Base-by-base conservation (phyloP, 2,797 vertebrate genomes). In the Eulemur rubriventer region DNA sequence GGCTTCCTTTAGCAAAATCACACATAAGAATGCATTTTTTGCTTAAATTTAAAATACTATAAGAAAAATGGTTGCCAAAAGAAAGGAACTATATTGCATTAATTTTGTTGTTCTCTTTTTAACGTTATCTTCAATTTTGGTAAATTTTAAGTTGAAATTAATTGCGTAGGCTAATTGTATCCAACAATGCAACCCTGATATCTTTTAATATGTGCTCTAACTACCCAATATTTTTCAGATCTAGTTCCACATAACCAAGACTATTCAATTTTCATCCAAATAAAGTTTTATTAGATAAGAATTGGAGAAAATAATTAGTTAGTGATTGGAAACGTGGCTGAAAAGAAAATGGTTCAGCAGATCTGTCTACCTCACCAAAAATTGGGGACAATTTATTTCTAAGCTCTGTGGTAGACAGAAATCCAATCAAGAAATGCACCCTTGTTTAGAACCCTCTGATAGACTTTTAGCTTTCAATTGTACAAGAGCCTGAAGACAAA, bases 381-480 rank as follows among this genome's bases (percentile, higher is more conserved):
- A 94, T 38, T 93, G 70, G 76, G 55, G 26, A 95, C 61, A 73
- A 93, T 94, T 97, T 96, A 97, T 97, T 97, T 97, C 57, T 20
- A 96, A 75, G 17, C 8, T 97, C 57, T 43, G 22, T 94, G 61
- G 80, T 78, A 41, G 83, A 96, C 76, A 97, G 95, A 97, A 97
- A 96, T 97, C 65, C 80, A 97, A 82, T 96, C 89, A 97, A 93
- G 95, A 95, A 97, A 95, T 69, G 48, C 16, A 46, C 59, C 28
- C 28, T 96, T 89, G 50, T 95, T 98, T 97, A 89, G 93, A 94
- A 75, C 46, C 38, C 13, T 94, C 76, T 96, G 95, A 94, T 96
- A 96, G 91, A 96, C 91, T 96, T 92, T 94, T 81, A 95, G 80
- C 33, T 96, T 97, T 96, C 75, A 86, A 28, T 95, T 96, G 80